phyloP scores from a whole-genome alignment of 2,797 vertebrate genomes.

The Pristis pectinata region DNA sequence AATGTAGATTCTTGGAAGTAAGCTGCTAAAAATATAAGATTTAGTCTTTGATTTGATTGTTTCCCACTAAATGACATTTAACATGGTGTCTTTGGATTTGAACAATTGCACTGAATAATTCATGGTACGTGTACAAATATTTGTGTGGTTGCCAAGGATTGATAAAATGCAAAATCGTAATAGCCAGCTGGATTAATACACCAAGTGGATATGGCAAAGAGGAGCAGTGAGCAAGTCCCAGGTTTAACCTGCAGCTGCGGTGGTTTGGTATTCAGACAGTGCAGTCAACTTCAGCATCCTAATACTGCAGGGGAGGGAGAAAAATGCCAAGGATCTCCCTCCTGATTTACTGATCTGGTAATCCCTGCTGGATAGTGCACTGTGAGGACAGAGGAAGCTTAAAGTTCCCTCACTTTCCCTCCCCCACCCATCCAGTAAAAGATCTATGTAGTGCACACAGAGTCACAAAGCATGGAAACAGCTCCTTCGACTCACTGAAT shows the following conservation, averaged over 20 bases:
- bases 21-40: neutral
- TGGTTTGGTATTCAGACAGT: neutral
- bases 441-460: too few relatives aligned
- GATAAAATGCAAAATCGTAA: neutral
- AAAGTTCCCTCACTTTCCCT: neutral
- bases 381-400: neutral
- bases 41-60: neutral
- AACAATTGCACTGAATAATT: neutral
- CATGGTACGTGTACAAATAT: neutral
- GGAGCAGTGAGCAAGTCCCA: neutral
- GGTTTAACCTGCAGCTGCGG: neutral
- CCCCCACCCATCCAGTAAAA: neutral
- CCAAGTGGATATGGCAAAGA: neutral
- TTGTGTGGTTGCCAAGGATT: neutral
- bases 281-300: neutral
- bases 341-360: constrained; percentile 18
- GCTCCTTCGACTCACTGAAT: too few relatives aligned
- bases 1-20: neutral
- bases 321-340: constrained; percentile 24
- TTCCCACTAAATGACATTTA: neutral
- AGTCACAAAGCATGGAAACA: too few relatives aligned
- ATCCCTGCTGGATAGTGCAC: neutral
- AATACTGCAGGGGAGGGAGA: neutral
- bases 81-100: neutral
- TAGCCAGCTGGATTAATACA: neutral